Base-by-base conservation (phyloP, 2,888 invertebrate species). In the Cosmopolites sordidus region DNA sequence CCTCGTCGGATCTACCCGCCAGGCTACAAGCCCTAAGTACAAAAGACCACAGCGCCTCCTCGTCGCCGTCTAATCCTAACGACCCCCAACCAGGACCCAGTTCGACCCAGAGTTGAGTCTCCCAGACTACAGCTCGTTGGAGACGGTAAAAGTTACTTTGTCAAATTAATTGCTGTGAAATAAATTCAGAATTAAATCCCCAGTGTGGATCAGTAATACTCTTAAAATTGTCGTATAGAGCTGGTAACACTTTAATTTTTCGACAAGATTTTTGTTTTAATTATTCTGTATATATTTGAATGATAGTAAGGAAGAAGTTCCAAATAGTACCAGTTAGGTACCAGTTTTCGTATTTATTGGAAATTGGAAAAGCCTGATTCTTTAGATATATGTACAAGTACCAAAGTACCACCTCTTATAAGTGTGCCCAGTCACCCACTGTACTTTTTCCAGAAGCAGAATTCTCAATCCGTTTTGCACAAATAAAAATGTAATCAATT, bases 1-100 rank as follows among this genome's bases (percentile, higher is more conserved):
- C 83, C 52, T 87, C 88, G 1, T 86, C 87, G 6, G 89, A 89
- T 70, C 78, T 93, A 64, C 87, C 92, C 2, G 81, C 83, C 51
- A 79, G 84, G 64, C 76, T 92, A 66, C 83, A 87, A 71, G 83
- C 84, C 57, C 79, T 90, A 48, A 80, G 79, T 55, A 85, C 85
- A 39, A 78, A 78, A 48, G 83, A 85, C 75, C 66, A 62, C 30
- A 45, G 54, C 12, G 54, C 60, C 16, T 14, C 29, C 17, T 12
- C 51, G 12, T 51, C 54, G 1, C 12, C 38, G 8, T 60, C 62
- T 16, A 58, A 60, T 38, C 59, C 60, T 12, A 57, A 65, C 40
- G 63, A 64, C 50, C 64, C 67, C n/a, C 62, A 65, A 38, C 65
- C 64, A 16, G 67, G 67, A 52, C 64, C 64, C 47, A 70, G 66